These are phyloP conservation scores for Xenentodon cancila DNA, from an alignment of 2,797 vertebrate genomes.

Conservation along the genomic window DNA sequence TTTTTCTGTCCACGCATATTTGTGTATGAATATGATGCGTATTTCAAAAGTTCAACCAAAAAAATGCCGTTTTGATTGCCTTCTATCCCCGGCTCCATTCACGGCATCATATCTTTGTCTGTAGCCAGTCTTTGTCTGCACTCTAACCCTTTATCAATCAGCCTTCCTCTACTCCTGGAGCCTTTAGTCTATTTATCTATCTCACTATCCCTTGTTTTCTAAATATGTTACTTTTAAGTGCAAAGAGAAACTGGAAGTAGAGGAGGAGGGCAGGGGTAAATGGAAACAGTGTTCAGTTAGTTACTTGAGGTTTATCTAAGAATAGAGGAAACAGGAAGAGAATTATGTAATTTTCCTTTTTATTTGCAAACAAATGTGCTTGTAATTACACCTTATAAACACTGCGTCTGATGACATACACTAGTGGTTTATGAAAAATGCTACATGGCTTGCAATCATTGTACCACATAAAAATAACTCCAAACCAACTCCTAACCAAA, in stretches of 20 bases:
- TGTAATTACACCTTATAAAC: conserved; percentile 61
- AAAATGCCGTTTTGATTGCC: conserved; percentile 6
- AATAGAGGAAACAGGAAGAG: conserved; percentile 36
- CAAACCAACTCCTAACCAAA: no score
- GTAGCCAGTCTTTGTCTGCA: conserved; percentile 1
- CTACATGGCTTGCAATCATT: conserved; percentile 39
- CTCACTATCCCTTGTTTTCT: conserved; percentile 7
- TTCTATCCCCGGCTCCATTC: conserved; percentile 14
- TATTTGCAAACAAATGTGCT: conserved; percentile 63
- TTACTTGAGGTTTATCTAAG: conserved; percentile 15
- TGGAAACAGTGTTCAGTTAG: conserved; percentile 15
- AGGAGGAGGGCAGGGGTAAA: conserved; percentile 9
- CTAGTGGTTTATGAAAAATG: conserved; percentile 44
- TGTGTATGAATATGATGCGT: no score
- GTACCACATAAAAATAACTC: conserved; percentile 53
- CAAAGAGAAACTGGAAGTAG: conserved; percentile 8
- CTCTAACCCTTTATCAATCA: conserved; percentile 13
- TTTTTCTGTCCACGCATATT: no score
- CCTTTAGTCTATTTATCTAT: background rate
- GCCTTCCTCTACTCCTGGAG: no score
- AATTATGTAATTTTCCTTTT: conserved; percentile 48
- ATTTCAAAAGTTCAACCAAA: background rate
- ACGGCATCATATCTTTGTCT: conserved; percentile 36
- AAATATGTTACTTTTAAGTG: conserved; percentile 6
- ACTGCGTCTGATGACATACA: conserved; percentile 48